A percentile compares a stretch with the other conserved stretches of the same genome.
Conservation (phyloP, 2,113 vertebrate genomes). For the Orientallactaga bullata region DNA sequence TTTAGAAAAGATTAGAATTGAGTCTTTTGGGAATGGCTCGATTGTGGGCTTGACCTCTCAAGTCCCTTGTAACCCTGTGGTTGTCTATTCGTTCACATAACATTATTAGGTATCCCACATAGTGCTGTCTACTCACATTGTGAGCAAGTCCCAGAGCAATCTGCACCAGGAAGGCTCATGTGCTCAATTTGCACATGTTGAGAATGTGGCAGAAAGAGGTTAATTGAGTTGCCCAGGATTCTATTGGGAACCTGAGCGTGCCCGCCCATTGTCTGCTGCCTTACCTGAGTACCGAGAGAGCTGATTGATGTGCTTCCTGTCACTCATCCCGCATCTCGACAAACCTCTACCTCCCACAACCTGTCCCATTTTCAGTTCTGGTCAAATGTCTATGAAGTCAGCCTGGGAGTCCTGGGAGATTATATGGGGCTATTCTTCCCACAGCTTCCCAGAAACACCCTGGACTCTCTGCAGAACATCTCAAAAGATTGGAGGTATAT, state of each 20-base stretch:
- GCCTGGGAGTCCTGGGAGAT: constrained; percentile 26
- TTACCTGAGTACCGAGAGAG: background rate
- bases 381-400: background rate
- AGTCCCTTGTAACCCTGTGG: background rate
- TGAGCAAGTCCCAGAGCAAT: constrained; percentile 61
- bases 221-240: constrained; percentile 76
- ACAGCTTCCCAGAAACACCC: background rate
- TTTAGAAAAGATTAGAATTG: constrained; percentile 42
- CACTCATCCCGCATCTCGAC: constrained; percentile 48
- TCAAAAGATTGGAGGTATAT: background rate
- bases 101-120: constrained; percentile 41
- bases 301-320: constrained; percentile 59
- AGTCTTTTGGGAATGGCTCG: constrained; percentile 54
- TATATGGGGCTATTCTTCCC: background rate
- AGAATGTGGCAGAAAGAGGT: constrained; percentile 70
- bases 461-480: constrained; percentile 13
- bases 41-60: constrained; percentile 47
- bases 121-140: constrained; percentile 50
- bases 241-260: constrained; percentile 38
- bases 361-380: constrained; percentile 62
- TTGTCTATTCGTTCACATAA: constrained; percentile 61
- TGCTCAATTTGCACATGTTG: constrained; percentile 64
- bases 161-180: constrained; percentile 47
- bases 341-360: constrained; percentile 45
- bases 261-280: constrained; percentile 45